Percentiles rank a stretch among this genome's conserved stretches.
Evolutionary conservation across 2,797 vertebrate genomes (phyloP).

Genomic region (Gastrophryne carolinensis): DNA sequence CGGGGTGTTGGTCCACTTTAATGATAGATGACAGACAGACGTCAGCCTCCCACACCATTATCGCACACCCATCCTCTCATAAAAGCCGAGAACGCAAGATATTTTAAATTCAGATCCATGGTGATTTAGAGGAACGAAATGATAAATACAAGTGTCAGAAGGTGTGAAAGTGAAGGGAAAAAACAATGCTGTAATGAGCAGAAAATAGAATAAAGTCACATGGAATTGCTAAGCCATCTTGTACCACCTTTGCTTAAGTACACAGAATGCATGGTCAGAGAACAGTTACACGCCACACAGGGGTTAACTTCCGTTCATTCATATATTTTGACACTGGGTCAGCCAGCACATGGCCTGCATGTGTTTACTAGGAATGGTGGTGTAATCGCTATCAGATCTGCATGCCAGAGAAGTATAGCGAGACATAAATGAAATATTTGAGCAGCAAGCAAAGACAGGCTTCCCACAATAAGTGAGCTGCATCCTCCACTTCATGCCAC

Average conservation of each 20-base stretch:
- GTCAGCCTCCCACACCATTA: conserved; percentile 12
- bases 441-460: conserved; percentile 5
- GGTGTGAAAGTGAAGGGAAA: neutral
- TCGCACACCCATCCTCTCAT: neutral
- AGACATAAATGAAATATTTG: neutral
- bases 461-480: neutral
- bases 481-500: neutral
- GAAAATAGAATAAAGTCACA: neutral
- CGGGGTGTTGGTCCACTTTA: too few species aligned
- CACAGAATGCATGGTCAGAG: neutral
- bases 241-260: too few species aligned
- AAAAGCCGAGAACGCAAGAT: conserved; percentile 3
- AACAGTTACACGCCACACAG: neutral
- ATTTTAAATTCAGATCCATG: conserved; percentile 6
- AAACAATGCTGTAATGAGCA: neutral
- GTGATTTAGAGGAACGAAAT: neutral
- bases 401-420: neutral
- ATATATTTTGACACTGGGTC: neutral
- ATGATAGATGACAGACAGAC: too few species aligned
- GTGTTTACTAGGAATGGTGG: neutral
- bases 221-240: too few species aligned
- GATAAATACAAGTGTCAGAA: conserved; percentile 8
- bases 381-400: neutral
- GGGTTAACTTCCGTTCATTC: neutral
- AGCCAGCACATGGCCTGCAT: neutral